Base-by-base conservation (phyloP, 2,888 invertebrate species). In the Volucella zonaria region DNA sequence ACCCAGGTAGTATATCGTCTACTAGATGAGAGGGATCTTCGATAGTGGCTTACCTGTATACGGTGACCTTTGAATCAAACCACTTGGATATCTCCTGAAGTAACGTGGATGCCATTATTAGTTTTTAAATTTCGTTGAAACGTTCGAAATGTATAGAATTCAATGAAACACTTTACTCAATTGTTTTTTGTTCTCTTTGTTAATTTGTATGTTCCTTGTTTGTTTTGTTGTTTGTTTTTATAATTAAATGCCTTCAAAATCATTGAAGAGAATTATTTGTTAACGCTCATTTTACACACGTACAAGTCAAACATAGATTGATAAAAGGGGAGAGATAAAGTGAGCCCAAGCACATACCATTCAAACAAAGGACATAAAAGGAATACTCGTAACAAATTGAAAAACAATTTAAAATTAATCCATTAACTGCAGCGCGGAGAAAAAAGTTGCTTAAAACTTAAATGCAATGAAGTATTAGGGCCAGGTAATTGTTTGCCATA, bases 221-320 rank as follows among this genome's bases (percentile, higher is more conserved):
- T 45, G 12, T 51, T 12, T 31, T 45, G 12, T 64, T 40, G 1
- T 23, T 38, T 61, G 18, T 4, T 42, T 47, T 75, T 18, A 54
- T 61, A 59, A n/a, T 68, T 79, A 79, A 73, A 79, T 79, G 78
- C 71, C 45, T 59, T 51, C 40, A 40, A 31, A 23, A 52, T 45
- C 66, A 52, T 64, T 71, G 78, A 56, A 64, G 49, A 45, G 12
- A 45, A 47, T 64, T 51, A 59, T 61, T 38, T 18, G 10, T 54
- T 51, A 68, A 61, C 54, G 47, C 11, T 61, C 61, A n/a, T 54
- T 14, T 77, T 61, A 68, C 54, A 64, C 31, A 64, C 31, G 56
- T 40, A 1, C 10, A 43, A 54, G n/a, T 45, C 45, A 56, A 15
- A 54, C 4, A 15, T 56, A 3, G 49, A 51, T 23, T 9, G 18